Base-by-base conservation (phyloP, 2,797 vertebrate species). In the Oophaga sylvatica region DNA sequence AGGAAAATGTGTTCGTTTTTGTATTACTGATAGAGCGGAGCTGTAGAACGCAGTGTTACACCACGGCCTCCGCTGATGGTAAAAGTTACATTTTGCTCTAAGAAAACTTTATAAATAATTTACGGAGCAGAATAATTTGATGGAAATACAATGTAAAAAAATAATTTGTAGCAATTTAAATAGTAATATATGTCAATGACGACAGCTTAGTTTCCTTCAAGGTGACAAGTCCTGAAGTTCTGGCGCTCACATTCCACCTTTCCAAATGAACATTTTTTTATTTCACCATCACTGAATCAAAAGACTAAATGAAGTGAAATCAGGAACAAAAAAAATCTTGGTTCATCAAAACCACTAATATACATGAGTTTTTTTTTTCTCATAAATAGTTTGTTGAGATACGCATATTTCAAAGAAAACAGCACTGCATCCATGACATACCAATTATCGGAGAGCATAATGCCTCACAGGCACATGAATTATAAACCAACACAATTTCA, bases 401-500 rank as follows among this genome's bases (percentile, higher is more conserved):
- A 80, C 89, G 88, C 91, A 89, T 91, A 92, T 92, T 93, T 92
- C 92, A 92, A 93, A 93, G 91, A 87, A 92, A 94, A 91, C 91
- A 91, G 77, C 90, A 89, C 45, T 81, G n/a, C 79, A 90, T 80
- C 90, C 87, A 90, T 92, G 92, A 90, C 92, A 92, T 90, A 90
- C 90, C 92, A 91, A 94, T 92, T 93, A 90, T 85, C 90, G 91
- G 92, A 91, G 91, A 81, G 92, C 92, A 92, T 89, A 90, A 84
- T 89, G 91, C 93, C 92, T 91, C 87, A 88, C 93, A 90, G 93
- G 92, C 93, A 93, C 88, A 92, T 92, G 90, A 94, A 93, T 94
- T 92, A 93, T 90, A 93, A 92, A 92, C 68, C 85, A 89, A 29
- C 53, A 45, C 88, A 91, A 89, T 91, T 84, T 90, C 89, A 89